Evolutionary conservation across 2,797 vertebrate genomes (phyloP), one percentile per base, ranked within the genome.

Genomic region (Manis crassicaudata): DNA sequence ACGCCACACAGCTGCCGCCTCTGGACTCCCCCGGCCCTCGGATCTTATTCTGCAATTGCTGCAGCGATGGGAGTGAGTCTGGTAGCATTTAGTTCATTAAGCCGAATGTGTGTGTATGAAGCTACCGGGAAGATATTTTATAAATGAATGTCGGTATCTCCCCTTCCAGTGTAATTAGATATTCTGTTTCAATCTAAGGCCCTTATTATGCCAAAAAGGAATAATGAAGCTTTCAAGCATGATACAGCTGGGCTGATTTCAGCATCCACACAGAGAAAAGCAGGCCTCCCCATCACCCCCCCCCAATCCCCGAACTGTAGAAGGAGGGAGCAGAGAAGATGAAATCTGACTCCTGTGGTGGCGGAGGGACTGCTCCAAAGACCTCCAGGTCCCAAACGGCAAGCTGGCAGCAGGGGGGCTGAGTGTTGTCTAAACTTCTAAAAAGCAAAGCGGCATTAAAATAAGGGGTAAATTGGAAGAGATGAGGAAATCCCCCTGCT

Each of bases 141-240:
- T 80, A 88, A 92, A 70, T 37, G 76, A 77, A 56, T 32, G 35
- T 63, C 0, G 4, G 32, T 95, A 83, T 67, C 86, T 92, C 80
- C 56, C 82, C 60, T 90, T 90, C 58, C 87, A 77, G 20, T 10
- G n/a, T 83, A 82, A 95, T 95, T 88, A 93, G 80, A 63, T 60
- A 92, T 62, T 97, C 67, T 54, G 32, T 93, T 95, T 95, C 93
- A 70, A 32, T 92, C 87, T 13, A 50, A 92, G 73, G 40, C 54
- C 27, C 54, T 88, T 63, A 85, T 76, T 86, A 73, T 11, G 75
- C 92, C 65, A 89, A 56, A 86, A 88, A 87, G 72, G 65, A 95
- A 92, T 70, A 91, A 95, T 67, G 75, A 88, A 72, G 35, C 92
- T 93, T 92, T 92, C 79, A 89, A 81, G 87, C 70, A 29, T 17